These are phyloP conservation scores for Drosophila ercepeae DNA, from an alignment of 1,140 invertebrate genomes.

Conservation along the genomic window DNA sequence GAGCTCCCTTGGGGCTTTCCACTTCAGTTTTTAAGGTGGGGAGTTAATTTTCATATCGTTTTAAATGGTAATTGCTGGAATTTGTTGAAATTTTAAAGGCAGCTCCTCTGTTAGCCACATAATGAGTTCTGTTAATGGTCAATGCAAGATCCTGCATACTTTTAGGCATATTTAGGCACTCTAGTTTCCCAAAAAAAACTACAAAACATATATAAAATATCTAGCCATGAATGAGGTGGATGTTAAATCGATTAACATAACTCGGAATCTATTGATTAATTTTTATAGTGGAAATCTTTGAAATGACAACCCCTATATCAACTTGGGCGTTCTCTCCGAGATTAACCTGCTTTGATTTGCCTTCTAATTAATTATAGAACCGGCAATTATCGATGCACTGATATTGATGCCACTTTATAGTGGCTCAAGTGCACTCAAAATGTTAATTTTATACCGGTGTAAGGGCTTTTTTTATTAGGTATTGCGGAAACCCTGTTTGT, in stretches of 20 bases:
- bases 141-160: conserved; percentile 4
- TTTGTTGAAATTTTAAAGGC: neutral
- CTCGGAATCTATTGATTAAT: too few species aligned
- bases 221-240: neutral
- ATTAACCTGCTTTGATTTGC: conserved; percentile 1
- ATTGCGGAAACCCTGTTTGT: conserved; percentile 6
- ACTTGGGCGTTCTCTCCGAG: conserved; percentile 14
- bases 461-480: neutral
- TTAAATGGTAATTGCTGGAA: neutral
- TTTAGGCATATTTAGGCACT: conserved; percentile 9
- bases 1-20: conserved; percentile 9
- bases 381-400: conserved; percentile 31
- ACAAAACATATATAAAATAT: neutral
- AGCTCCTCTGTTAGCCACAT: conserved; percentile 12
- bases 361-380: conserved; percentile 23
- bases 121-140: neutral
- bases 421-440: neutral
- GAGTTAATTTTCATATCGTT: conserved; percentile 22
- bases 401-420: conserved; percentile 5
- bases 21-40: conserved; percentile 1
- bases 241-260: neutral
- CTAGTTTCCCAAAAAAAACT: neutral
- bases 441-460: conserved; percentile 1
- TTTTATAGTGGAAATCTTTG: neutral
- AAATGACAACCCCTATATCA: neutral